Evolutionary conservation across 2,888 invertebrate species (phyloP).

Genomic region (Ecliptopera silaceata): DNA sequence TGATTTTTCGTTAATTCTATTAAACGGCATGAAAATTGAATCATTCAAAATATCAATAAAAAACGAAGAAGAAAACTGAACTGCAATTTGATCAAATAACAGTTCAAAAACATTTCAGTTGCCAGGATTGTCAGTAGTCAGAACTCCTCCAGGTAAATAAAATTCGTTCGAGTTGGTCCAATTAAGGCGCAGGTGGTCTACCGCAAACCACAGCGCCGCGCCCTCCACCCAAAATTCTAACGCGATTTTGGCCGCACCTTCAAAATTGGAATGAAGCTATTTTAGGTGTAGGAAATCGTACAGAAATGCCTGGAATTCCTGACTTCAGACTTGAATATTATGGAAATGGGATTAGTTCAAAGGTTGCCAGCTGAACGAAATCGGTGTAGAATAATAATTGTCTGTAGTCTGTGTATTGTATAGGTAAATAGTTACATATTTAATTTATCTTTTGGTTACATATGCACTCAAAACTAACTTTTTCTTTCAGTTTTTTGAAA

Average conservation of each 20-base stretch:
- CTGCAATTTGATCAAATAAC: too few relatives aligned
- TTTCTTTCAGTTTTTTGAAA: too few relatives aligned
- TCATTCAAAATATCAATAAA: too few relatives aligned
- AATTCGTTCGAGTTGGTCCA: conserved; percentile 19
- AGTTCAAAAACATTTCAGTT: too few relatives aligned
- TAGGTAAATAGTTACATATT: background rate
- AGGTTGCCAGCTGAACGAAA: background rate
- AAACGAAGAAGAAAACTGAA: too few relatives aligned
- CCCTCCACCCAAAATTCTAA: conserved; percentile 3
- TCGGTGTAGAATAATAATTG: background rate
- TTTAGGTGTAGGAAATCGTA: conserved; percentile 1
- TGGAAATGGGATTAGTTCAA: conserved; percentile 6
- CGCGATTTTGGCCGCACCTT: conserved; percentile 3
- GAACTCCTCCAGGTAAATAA: conserved; percentile 16
- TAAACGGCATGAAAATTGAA: too few relatives aligned
- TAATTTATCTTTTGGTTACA: background rate
- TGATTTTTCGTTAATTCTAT: too few relatives aligned
- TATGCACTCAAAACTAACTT: too few relatives aligned
- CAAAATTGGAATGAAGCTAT: background rate
- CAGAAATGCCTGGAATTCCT: background rate
- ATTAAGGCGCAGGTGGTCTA: conserved; percentile 24
- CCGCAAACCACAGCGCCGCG: conserved; percentile 3
- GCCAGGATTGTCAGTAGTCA: too few relatives aligned
- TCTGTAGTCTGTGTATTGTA: too few relatives aligned
- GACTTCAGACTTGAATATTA: background rate